Percentiles rank a stretch among this genome's conserved stretches.
Evolutionary conservation across 2,113 vertebrate genomes (phyloP).

Genomic region (Parotia lawesii): DNA sequence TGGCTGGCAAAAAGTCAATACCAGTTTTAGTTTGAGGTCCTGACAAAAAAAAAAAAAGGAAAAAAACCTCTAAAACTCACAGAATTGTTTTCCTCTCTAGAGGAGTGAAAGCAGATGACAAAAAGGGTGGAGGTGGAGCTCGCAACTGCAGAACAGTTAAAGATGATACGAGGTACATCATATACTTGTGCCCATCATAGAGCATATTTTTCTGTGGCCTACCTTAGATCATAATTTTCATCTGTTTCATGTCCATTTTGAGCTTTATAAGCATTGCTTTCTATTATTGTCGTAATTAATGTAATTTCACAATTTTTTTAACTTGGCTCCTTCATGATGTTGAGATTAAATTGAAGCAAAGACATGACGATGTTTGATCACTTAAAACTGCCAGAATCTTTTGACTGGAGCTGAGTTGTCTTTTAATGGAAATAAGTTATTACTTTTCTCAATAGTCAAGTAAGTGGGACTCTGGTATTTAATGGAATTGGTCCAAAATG

Average conservation of each 20-base stretch:
- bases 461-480: not conserved
- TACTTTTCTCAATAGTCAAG: not conserved
- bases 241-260: not conserved
- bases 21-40: not conserved
- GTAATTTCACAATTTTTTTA: not conserved
- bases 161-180: constrained; percentile 64
- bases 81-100: constrained; percentile 54
- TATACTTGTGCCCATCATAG: not conserved
- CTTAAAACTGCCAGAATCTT: not conserved
- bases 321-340: not conserved
- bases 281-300: not conserved
- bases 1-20: not conserved
- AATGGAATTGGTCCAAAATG: not conserved
- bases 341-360: not conserved
- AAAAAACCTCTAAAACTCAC: not conserved
- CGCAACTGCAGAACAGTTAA: constrained; percentile 76
- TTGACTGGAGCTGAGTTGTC: not conserved
- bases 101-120: constrained; percentile 76
- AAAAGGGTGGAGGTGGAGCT: constrained; percentile 73
- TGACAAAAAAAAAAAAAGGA: not conserved
- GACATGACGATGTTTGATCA: not conserved
- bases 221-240: not conserved
- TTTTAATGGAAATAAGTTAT: not conserved
- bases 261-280: not conserved
- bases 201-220: not conserved